Conservation (phyloP, 53 echinoderm and acorn worm genomes). For the Echinarachnius parma region DNA sequence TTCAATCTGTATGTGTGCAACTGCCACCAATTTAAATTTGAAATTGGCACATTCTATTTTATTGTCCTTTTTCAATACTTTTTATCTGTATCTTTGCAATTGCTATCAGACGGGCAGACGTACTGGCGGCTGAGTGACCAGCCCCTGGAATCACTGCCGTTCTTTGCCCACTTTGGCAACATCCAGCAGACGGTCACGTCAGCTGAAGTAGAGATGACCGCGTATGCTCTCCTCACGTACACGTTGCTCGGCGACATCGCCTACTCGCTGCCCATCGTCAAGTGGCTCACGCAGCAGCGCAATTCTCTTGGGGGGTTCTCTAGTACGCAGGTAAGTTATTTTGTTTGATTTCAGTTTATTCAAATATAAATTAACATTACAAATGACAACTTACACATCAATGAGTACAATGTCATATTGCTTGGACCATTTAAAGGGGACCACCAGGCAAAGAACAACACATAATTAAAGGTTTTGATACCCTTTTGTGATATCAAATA, state of each 20-base stretch:
- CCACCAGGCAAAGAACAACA: too few relatives aligned
- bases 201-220: conserved; percentile 98
- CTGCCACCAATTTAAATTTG: too few relatives aligned
- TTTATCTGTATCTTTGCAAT: neutral
- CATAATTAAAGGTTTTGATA: too few relatives aligned
- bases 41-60: too few relatives aligned
- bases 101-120: conserved; percentile 63
- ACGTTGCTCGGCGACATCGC: conserved; percentile 89
- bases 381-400: too few relatives aligned
- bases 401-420: too few relatives aligned
- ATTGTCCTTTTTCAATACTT: too few relatives aligned
- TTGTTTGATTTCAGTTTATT: too few relatives aligned
- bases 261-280: conserved; percentile 89
- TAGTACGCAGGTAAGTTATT: conserved; percentile 82
- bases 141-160: conserved; percentile 71
- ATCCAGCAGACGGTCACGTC: conserved; percentile 82
- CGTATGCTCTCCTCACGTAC: conserved; percentile 89
- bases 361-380: too few relatives aligned
- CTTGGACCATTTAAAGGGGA: too few relatives aligned
- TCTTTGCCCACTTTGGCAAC: conserved; percentile 59
- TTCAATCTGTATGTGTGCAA: too few relatives aligned
- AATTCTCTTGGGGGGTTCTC: conserved; percentile 97
- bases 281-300: conserved; percentile 97
- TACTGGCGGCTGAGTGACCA: conserved; percentile 90
- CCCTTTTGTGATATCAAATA: too few relatives aligned